Conservation (phyloP, 1,140 invertebrate species). For the Drosophila teissieri region DNA sequence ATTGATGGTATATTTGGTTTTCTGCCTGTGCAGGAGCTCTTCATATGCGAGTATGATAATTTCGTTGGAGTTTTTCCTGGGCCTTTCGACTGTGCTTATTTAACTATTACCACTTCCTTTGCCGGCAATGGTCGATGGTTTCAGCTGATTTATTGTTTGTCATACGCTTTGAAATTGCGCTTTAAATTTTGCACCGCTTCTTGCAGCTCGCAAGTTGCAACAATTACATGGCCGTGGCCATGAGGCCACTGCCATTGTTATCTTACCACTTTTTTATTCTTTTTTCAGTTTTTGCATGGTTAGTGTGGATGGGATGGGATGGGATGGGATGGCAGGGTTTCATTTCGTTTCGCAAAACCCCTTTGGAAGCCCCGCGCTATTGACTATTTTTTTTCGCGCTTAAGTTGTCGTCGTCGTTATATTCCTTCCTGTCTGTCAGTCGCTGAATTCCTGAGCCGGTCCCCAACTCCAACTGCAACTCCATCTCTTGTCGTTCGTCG, state of each 20-base stretch:
- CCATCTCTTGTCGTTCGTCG: constrained; percentile 59
- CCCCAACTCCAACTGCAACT: constrained; percentile 48
- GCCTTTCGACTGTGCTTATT: constrained; percentile 55
- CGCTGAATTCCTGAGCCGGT: constrained; percentile 59
- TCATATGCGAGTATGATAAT: constrained; percentile 67
- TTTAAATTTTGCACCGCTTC: constrained; percentile 77
- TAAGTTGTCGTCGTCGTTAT: constrained; percentile 80
- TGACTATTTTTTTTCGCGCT: constrained; percentile 80
- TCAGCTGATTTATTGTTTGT: constrained; percentile 81
- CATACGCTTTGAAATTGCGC: constrained; percentile 80
- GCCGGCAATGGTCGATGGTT: constrained; percentile 59
- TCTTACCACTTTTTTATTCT: constrained; percentile 10
- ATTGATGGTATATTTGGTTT: not conserved
- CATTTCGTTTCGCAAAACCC: constrained; percentile 25
- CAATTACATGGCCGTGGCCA: constrained; percentile 75
- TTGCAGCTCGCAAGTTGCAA: constrained; percentile 54
- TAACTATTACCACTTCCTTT: constrained; percentile 81
- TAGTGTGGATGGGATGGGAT: constrained; percentile 36
- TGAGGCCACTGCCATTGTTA: constrained; percentile 72
- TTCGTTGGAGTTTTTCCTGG: constrained; percentile 66
- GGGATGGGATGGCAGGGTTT: constrained; percentile 22
- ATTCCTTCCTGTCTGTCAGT: constrained; percentile 79
- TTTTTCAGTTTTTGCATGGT: constrained; percentile 53
- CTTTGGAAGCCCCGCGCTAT: constrained; percentile 39
- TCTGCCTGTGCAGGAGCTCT: constrained; percentile 38